Evolutionary conservation across 2,797 vertebrate genomes (phyloP), one percentile per base, ranked within the genome.

Genomic region (Poeciliopsis gracilis): DNA sequence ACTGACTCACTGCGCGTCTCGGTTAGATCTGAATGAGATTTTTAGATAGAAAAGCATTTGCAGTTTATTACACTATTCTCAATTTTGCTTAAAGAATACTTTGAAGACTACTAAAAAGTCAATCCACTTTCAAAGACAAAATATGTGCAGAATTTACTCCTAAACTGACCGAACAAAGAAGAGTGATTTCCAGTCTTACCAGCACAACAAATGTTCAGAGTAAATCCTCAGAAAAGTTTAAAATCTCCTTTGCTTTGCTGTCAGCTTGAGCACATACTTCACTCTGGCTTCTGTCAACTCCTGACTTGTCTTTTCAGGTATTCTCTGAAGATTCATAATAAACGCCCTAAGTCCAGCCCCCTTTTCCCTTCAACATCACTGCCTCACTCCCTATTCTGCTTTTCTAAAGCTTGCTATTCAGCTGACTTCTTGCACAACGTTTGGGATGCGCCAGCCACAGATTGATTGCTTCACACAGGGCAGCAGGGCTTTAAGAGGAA

Each of bases 301-400:
- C 80, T 81, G 86, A 90, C 94, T 88, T 93, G 93, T 93, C 92
- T 93, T 90, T 86, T 94, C 94, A 95, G 94, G 95, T 94, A 94
- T 95, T 91, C 87, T 84, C 88, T 45, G 45, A 90, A 88, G 76
- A 87, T 57, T 82, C 76, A 77, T 43, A 77, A 84, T 81, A 82
- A 75, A 89, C 81, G 61, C 91, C 66, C 91, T 85, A 88, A 79
- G 89, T 89, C 92, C 91, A 75, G 76, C 89, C 92, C 91, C 87
- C 84, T 77, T 74, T 82, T 87, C n/a, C 51, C 72, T 80, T 80
- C 90, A 82, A 94, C 94, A 92, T 94, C 93, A 92, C 30, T 74
- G 78, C 83, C 80, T 84, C 88, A 81, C 92, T 85, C 90, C 84
- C 85, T 85, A 75, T n/a, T 33, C 77, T 78, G 57, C 77, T 74